Evolutionary conservation across 1,140 invertebrate genomes (phyloP), one percentile per base, ranked within the genome.

Genomic region (Drosophila repleta): DNA sequence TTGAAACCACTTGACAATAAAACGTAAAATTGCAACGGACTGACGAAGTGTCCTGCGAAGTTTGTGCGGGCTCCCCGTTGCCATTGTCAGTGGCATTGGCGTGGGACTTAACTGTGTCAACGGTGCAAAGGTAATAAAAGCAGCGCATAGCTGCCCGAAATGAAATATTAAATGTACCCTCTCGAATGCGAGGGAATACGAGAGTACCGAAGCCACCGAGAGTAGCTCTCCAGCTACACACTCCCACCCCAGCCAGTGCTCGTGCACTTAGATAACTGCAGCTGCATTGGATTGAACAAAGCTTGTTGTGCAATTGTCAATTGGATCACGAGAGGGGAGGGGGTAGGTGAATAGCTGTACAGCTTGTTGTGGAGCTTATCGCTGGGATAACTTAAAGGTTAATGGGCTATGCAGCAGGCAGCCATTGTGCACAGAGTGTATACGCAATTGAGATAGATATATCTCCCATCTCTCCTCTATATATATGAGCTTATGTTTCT

Each of bases 1-100:
- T 80, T 65, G 77, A 87, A 85, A 74, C 78, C 82, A 85, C 82
- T 85, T 87, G 82, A 82, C 74, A 87, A 85, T 85, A 68, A 87
- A 85, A 78, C 69, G 69, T 63, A 45, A 71, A 84, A 85, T 81
- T 85, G 77, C 82, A 77, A 71, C 55, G 43, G 20, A 48, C 41
- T 61, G 68, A 53, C 66, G 58, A 61, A 83, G 79, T 75, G 79
- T 60, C 55, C 76, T 72, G 61, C 65, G 51, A 65, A 67, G 58
- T 74, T 69, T 52, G 39, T 65, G 49, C 53, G 29, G 53, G 37
- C 53, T 65, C 60, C 60, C 61, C 35, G 51, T 49, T 64, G 64
- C 63, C 76, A 77, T 80, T 82, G 79, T 82, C 79, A 77, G 53
- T 60, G 74, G 76, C 62, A 70, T 74, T 85, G 76, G 64, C 81